phyloP scores from a whole-genome alignment of 2,113 vertebrate genomes.

The Neolamprologus fasciatus region DNA sequence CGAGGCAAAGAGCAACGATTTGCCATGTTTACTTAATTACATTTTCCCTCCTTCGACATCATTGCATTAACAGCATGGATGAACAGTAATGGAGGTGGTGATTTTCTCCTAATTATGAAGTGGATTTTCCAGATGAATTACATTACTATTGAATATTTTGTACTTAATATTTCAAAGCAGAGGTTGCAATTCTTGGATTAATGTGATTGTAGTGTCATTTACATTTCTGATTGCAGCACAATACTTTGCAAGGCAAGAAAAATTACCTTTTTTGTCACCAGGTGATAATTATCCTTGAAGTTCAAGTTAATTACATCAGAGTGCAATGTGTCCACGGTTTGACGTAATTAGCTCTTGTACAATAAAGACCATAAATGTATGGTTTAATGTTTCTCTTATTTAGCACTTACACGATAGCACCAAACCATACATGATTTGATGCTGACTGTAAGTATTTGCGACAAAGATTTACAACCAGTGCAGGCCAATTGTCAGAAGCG shows the following conservation, averaged over 20 bases:
- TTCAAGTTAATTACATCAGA: not conserved
- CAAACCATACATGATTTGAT: constrained; percentile 53
- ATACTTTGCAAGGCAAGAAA: not conserved
- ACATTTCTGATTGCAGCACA: not conserved
- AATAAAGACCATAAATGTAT: not conserved
- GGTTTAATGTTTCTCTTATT: not conserved
- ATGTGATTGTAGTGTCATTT: not conserved
- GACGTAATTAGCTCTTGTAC: not conserved
- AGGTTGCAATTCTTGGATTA: not conserved
- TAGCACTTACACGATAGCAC: constrained; percentile 21
- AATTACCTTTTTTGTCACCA: not conserved
- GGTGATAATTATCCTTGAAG: not conserved
- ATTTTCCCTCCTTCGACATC: constrained; percentile 18
- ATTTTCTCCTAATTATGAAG: constrained; percentile 42
- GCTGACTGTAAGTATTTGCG: constrained; percentile 70
- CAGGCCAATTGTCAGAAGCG: constrained; percentile 73
- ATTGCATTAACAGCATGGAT: constrained; percentile 36
- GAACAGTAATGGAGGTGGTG: constrained; percentile 34
- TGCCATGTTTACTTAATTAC: constrained; percentile 41
- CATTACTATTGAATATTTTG: not conserved
- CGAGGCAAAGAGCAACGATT: constrained; percentile 5
- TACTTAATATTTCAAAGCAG: not conserved
- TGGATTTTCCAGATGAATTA: constrained; percentile 35
- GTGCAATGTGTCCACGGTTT: not conserved
- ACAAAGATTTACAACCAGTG: constrained; percentile 79